Evolutionary conservation across 2,888 invertebrate genomes (phyloP).

Genomic region (Aethes cnicana): DNA sequence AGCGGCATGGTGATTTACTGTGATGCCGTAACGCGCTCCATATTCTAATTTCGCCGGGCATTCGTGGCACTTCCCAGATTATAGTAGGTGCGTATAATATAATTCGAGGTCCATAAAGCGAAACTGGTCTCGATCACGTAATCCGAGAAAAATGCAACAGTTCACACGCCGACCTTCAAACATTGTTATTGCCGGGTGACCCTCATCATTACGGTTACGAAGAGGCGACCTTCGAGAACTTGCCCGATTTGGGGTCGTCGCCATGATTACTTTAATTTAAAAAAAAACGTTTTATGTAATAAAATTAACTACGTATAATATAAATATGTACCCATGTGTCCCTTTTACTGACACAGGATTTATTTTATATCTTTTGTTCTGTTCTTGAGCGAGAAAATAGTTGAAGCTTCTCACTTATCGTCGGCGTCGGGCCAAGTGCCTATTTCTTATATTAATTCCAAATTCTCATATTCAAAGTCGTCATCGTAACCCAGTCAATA

Average conservation of each 20-base stretch:
- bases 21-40: constrained; percentile 4
- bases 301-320: no score
- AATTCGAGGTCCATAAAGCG: not conserved
- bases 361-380: no score
- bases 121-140: not conserved
- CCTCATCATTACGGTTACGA: constrained; percentile 6
- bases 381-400: no score
- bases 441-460: no score
- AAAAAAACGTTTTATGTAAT: no score
- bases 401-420: no score
- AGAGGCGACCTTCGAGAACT: constrained; percentile 8
- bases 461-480: no score
- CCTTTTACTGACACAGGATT: no score
- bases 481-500: no score
- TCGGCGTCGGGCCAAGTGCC: no score
- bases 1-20: constrained; percentile 10
- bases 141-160: constrained; percentile 5
- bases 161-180: constrained; percentile 12
- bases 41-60: constrained; percentile 11
- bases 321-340: no score
- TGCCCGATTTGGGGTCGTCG: not conserved
- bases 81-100: not conserved
- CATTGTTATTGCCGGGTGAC: constrained; percentile 11
- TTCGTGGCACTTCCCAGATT: not conserved
- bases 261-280: no score